Base-by-base conservation (phyloP, 2,797 vertebrate species). In the Arremon aurantiirostris region DNA sequence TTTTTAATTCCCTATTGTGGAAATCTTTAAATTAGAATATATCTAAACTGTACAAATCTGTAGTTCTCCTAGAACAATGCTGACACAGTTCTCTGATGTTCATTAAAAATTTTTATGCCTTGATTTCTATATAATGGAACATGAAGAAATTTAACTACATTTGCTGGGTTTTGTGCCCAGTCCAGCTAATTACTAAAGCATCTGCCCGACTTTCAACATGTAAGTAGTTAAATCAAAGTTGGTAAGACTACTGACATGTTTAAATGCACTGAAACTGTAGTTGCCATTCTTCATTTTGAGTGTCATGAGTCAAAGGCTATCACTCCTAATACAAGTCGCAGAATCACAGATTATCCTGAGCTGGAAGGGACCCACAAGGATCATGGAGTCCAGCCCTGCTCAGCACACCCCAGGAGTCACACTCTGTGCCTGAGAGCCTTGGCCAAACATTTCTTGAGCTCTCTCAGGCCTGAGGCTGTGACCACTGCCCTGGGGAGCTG, bases 1-100 rank as follows among this genome's bases (percentile, higher is more conserved):
- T 96, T 96, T 94, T 94, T 94, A 95, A 95, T 96, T 96, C 93
- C 60, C 89, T 89, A 80, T 96, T 96, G 95, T 96, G 87, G 95
- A 94, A 96, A 96, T 97, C 95, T 96, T 96, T 97, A 96, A 96
- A 96, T 96, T 96, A 93, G 93, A 96, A 94, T 84, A 71, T 94
- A 93, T 96, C 95, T 95, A 94, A 93, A 96, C 87, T 91, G 91
- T 93, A 90, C 53, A 90, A 96, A 96, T 97, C 95, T 96, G 91
- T 95, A 94, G 65, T 66, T 95, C 91, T 94, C 65, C 63, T 93
- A 94, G 91, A 96, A 96, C 95, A 97, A 96, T 96, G 96, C 96
- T 96, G 94, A 97, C 96, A 90, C 94, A 96, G 95, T 95, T 80
- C 82, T 94, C 93, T 96, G 93, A 91, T 94, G 94, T 91, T 96